Conservation (phyloP, 2,113 vertebrate species). For the Catharus bicknelli region DNA sequence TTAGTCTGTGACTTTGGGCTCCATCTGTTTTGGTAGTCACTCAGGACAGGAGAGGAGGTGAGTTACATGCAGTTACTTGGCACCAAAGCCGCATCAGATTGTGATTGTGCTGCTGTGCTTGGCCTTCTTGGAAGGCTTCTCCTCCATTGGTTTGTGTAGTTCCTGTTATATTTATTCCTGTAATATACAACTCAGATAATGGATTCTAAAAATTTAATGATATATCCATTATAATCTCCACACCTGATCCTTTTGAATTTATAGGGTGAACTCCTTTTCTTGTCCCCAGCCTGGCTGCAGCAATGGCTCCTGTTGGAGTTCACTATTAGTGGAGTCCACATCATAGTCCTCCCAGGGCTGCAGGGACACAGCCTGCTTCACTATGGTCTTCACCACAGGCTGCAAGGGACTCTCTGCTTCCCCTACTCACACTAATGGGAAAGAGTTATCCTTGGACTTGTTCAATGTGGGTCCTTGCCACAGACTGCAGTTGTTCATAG, state of each 20-base stretch:
- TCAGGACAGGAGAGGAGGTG: neutral
- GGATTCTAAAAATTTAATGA: neutral
- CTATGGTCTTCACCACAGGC: neutral
- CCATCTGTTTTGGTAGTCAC: neutral
- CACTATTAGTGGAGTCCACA: fast-evolving
- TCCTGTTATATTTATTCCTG: neutral
- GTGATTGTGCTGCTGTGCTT: neutral
- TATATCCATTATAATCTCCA: neutral
- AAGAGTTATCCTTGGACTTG: neutral
- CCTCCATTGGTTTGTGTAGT: neutral
- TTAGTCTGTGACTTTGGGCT: neutral
- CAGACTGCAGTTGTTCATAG: neutral
- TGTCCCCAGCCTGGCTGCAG: neutral
- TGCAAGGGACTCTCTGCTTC: neutral
- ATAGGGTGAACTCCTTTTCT: neutral
- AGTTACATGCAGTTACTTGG: neutral
- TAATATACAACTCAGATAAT: neutral
- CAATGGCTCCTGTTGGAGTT: neutral
- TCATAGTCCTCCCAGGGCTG: fast-evolving
- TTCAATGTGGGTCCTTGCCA: neutral
- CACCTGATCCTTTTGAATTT: neutral
- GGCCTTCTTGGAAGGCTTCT: neutral
- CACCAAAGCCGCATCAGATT: neutral
- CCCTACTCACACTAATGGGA: neutral
- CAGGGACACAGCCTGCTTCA: neutral